Conservation (phyloP, 2,113 vertebrate species). For the Python bivittatus region DNA sequence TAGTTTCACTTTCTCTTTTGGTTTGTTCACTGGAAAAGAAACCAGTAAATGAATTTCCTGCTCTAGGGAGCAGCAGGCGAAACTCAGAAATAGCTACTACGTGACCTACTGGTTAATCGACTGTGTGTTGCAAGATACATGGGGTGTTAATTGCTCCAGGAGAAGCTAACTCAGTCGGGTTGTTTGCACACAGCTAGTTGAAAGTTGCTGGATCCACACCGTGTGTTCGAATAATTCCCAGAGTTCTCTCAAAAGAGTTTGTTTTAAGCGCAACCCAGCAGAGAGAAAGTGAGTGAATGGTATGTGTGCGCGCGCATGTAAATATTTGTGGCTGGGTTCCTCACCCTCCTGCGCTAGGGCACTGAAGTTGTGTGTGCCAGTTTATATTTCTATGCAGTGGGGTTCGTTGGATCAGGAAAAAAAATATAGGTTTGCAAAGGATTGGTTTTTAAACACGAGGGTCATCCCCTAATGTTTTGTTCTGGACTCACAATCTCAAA, state of each 20-base stretch:
- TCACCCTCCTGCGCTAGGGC: background rate
- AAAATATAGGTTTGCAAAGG: background rate
- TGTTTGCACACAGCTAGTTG: background rate
- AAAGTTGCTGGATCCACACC: background rate
- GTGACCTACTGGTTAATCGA: background rate
- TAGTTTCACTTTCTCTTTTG: background rate
- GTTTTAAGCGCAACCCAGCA: background rate
- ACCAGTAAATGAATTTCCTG: background rate
- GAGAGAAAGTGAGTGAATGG: background rate
- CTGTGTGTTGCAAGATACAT: background rate
- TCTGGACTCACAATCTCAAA: too few relatives aligned
- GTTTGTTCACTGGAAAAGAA: background rate
- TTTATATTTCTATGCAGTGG: background rate
- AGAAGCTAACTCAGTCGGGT: background rate
- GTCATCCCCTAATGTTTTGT: too few relatives aligned
- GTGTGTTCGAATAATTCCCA: background rate
- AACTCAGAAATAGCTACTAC: background rate
- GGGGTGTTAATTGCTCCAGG: background rate
- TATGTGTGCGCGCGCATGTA: background rate
- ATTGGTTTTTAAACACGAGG: too few relatives aligned
- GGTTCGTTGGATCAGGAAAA: background rate
- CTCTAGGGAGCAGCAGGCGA: background rate
- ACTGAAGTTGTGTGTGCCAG: background rate
- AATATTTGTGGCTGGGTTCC: background rate
- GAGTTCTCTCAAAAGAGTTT: background rate